These are phyloP conservation scores for Nemotelus nigrinus DNA, from an alignment of 2,888 invertebrate genomes.

Conservation along the genomic window DNA sequence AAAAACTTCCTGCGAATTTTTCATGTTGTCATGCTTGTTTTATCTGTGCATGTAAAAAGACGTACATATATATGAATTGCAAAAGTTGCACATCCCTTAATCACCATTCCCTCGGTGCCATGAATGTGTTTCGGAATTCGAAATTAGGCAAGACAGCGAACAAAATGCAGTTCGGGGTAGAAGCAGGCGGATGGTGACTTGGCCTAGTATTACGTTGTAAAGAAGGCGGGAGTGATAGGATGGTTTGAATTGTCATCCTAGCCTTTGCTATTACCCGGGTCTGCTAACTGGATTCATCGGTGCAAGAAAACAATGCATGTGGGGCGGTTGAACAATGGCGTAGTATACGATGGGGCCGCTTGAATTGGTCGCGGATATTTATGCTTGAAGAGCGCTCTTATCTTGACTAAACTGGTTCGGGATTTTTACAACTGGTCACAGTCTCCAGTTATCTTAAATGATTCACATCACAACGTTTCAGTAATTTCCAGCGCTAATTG, in stretches of 20 bases:
- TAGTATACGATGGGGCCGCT: conserved; percentile 6
- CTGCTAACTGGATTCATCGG: conserved; percentile 19
- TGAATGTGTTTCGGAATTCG: conserved; percentile 28
- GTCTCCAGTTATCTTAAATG: too few species aligned
- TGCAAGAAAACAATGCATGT: conserved; percentile 12
- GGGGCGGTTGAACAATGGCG: conserved; percentile 30
- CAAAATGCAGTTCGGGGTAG: conserved; percentile 5
- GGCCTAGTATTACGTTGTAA: conserved; percentile 7
- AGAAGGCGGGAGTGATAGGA: background rate
- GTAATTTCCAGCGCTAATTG: background rate
- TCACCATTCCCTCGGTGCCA: background rate
- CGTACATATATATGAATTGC: background rate
- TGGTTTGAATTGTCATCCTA: conserved; percentile 26
- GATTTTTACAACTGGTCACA: background rate
- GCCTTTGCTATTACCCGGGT: conserved; percentile 2
- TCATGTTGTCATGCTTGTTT: conserved; percentile 6
- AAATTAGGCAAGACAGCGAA: conserved; percentile 23
- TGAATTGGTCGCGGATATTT: background rate
- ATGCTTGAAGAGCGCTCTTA: background rate
- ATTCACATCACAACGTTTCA: background rate
- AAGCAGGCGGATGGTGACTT: background rate
- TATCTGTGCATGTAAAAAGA: background rate
- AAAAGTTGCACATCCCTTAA: conserved; percentile 24
- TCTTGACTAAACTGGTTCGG: background rate
- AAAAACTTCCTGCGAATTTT: background rate